Percentiles rank a stretch among this genome's conserved stretches.
Conservation (phyloP, 2,113 vertebrate species). For the Sterrhoptilus dennistouni region DNA sequence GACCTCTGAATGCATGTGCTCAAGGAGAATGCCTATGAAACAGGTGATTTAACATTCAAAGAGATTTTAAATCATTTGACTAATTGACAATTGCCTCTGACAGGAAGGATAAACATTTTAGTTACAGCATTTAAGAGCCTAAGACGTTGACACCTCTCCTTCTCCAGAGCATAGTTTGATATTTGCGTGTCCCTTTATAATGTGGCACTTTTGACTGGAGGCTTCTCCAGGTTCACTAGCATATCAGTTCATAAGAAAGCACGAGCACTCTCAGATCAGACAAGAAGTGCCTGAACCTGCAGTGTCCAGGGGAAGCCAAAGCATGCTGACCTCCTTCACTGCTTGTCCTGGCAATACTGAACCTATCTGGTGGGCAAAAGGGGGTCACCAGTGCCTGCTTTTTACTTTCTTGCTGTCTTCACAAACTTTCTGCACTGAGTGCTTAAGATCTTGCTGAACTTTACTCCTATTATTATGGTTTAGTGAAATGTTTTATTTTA, state of each 20-base stretch:
- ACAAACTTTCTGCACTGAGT: neutral
- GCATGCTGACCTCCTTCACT: neutral
- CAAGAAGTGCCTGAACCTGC: neutral
- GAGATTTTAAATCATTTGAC: neutral
- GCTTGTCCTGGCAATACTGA: neutral
- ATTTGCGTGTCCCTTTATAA: neutral
- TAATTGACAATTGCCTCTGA: slow-evolving; percentile 11
- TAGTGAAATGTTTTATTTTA: neutral
- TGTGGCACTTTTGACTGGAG: neutral
- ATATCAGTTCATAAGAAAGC: neutral
- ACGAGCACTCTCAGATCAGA: neutral
- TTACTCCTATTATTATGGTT: neutral
- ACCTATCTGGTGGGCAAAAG: neutral
- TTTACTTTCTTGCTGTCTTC: neutral
- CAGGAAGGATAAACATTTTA: neutral
- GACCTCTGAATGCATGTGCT: neutral
- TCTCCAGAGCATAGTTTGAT: neutral
- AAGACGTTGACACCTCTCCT: neutral
- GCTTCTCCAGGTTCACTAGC: neutral
- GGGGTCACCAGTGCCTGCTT: neutral
- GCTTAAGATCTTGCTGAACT: neutral
- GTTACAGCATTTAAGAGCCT: neutral
- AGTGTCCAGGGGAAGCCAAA: neutral
- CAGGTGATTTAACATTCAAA: neutral
- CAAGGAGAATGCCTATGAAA: neutral